These are phyloP conservation scores for Nannoperca obscura DNA, from an alignment of 2,797 vertebrate species.

Conservation along the genomic window DNA sequence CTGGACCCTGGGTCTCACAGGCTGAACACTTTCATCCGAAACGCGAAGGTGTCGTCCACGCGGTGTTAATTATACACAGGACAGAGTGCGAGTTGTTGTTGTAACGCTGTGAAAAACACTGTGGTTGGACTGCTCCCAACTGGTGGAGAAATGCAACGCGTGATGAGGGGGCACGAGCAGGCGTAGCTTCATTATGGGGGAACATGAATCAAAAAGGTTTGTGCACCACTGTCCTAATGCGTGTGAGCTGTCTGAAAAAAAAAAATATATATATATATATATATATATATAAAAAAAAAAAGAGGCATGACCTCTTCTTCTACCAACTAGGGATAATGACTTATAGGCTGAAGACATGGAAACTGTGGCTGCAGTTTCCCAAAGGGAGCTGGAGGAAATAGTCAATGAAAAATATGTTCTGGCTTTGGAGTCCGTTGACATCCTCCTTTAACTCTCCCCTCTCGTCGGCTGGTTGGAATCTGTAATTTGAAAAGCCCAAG, in stretches of 20 bases:
- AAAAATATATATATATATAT: too few relatives aligned
- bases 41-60: background rate
- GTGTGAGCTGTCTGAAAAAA: slow-evolving; percentile 19
- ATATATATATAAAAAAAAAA: too few relatives aligned
- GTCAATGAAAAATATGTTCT: slow-evolving; percentile 74
- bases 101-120: background rate
- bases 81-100: background rate
- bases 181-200: background rate
- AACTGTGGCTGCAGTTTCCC: slow-evolving; percentile 65
- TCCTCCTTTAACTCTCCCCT: slow-evolving; percentile 61
- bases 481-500: slow-evolving; percentile 83
- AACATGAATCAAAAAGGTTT: background rate
- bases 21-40: background rate
- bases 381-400: slow-evolving; percentile 41
- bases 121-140: background rate
- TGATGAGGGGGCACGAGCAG: background rate
- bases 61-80: background rate
- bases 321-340: slow-evolving; percentile 51
- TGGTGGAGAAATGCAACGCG: fast-evolving
- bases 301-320: slow-evolving; percentile 30
- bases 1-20: background rate
- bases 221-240: background rate
- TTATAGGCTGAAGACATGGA: slow-evolving; percentile 69
- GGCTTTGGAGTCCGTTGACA: slow-evolving; percentile 65
- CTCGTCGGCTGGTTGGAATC: slow-evolving; percentile 72